phyloP scores from a whole-genome alignment of 2,113 vertebrate species.

The Sitta europaea region DNA sequence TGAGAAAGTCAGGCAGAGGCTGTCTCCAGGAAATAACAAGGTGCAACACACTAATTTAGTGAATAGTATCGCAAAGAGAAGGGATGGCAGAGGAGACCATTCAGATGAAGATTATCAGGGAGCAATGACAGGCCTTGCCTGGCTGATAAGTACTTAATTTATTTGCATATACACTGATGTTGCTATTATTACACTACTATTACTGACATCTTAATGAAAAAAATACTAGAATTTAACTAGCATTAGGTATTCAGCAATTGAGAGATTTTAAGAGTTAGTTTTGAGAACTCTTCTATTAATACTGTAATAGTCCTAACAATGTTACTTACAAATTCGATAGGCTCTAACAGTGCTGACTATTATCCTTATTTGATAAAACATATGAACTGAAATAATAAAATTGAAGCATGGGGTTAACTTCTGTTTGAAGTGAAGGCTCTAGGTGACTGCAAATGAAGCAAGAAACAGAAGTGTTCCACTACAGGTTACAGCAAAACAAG shows the following conservation, averaged over 20 bases:
- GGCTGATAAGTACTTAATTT: background rate
- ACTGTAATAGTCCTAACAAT: background rate
- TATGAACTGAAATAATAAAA: background rate
- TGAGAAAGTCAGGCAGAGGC: background rate
- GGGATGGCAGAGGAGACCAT: background rate
- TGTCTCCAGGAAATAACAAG: background rate
- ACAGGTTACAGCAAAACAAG: background rate
- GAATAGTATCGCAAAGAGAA: background rate
- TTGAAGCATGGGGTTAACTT: background rate
- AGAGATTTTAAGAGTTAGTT: background rate
- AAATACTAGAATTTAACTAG: background rate
- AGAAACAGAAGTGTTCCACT: background rate
- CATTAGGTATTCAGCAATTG: background rate
- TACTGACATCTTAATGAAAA: background rate
- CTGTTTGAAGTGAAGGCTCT: background rate
- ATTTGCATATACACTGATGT: background rate
- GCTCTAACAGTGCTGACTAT: background rate
- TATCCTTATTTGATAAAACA: background rate
- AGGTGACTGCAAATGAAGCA: background rate
- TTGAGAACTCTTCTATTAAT: background rate
- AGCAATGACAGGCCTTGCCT: background rate
- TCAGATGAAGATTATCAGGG: background rate
- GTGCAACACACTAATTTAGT: background rate
- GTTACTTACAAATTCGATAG: background rate
- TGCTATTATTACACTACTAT: background rate